These are phyloP conservation scores for Candoia aspera DNA, from an alignment of 2,113 vertebrate genomes.

Conservation along the genomic window DNA sequence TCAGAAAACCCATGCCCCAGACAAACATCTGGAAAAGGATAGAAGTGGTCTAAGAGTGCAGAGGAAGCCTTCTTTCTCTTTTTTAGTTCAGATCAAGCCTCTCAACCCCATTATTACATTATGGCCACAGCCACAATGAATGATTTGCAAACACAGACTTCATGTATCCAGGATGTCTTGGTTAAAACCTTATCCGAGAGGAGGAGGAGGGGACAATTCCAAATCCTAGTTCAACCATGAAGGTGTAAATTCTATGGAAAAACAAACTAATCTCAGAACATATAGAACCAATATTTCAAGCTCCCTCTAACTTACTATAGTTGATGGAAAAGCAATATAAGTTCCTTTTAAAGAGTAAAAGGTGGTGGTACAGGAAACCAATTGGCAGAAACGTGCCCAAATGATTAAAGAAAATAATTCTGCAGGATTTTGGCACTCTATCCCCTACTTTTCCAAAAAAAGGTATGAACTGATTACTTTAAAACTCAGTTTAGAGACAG, in stretches of 20 bases:
- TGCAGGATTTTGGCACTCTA: not conserved
- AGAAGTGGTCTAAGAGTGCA: not conserved
- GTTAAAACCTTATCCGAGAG: not conserved
- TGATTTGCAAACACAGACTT: not conserved
- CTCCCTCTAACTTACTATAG: not conserved
- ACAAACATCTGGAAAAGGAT: too few relatives aligned
- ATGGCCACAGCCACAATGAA: not conserved
- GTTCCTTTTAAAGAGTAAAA: not conserved
- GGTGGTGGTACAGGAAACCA: not conserved
- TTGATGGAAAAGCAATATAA: not conserved
- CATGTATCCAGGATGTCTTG: not conserved
- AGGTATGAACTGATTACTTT: not conserved
- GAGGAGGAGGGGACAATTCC: too few relatives aligned
- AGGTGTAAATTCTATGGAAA: not conserved
- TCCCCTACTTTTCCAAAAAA: not conserved
- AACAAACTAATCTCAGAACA: not conserved
- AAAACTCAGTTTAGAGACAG: not conserved
- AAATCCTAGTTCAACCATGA: not conserved
- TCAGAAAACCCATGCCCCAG: too few relatives aligned
- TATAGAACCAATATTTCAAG: not conserved
- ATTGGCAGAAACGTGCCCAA: not conserved
- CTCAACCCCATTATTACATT: not conserved
- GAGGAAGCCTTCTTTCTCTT: not conserved
- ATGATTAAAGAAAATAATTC: not conserved
- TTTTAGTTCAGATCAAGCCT: not conserved